Evolutionary conservation across 2,888 invertebrate genomes (phyloP), one percentile per base, ranked within the genome.

Genomic region (Brachypalpus laphriformis): DNA sequence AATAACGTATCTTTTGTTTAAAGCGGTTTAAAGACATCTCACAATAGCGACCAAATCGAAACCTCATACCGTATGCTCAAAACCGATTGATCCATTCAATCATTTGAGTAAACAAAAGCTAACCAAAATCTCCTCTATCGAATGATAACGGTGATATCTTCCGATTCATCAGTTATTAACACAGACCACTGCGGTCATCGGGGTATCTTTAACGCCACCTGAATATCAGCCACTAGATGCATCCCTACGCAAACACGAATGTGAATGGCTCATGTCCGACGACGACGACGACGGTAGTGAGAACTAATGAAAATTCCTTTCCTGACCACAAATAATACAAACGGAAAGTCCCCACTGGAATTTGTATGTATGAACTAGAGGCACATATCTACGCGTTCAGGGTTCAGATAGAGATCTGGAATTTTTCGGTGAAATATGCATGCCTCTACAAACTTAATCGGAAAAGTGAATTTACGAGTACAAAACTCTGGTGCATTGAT

Each of bases 101-200:
- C 66, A 66, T 14, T 45, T 68, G 16, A 40, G 37, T 45, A 82
- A 66, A 82, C 61, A 78, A 49, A 61, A 51, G 51, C 42, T 56
- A 63, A 63, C 61, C 68, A 16, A 66, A 66, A 63, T 61, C 59
- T 22, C 51, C 31, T 61, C 31, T 49, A 68, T 40, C 76, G 59
- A 76, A 72, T 65, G 65, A 72, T 82, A 49, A 16, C 22, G 72
- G 66, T 40, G 68, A 56, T 63, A 74, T 63, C 56, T 70, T 65
- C 49, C 68, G 57, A 65, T 76, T 82, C 70, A 76, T 76, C 82
- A 81, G 68, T 81, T 81, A 81, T 81, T 81, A 81, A 75, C 75
- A 75, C 34, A 68, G 63, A 75, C 14, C 70, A 81, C 28, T 65
- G 47, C 16, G 81, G 81, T 56, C 54, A 61, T 34, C 45, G 47